These are phyloP conservation scores for Lochmaea capreae DNA, from an alignment of 2,888 invertebrate genomes.

Conservation along the genomic window DNA sequence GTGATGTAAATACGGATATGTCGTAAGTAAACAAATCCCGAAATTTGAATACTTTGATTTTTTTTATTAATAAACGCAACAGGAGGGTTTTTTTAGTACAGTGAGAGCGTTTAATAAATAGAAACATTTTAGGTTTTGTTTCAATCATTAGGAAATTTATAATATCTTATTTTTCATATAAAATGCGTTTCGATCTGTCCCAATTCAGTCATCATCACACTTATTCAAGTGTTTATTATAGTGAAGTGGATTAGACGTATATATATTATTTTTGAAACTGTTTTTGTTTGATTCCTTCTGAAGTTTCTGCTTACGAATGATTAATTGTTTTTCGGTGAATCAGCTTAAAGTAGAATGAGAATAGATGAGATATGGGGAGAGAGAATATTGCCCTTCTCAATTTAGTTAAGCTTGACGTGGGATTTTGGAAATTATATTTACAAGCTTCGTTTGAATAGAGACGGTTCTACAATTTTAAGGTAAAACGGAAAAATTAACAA, in stretches of 20 bases:
- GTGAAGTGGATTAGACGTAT: no score
- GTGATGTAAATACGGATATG: conserved; percentile 21
- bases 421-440: not conserved
- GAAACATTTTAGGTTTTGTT: no score
- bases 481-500: no score
- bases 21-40: not conserved
- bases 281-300: not conserved
- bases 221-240: no score
- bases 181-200: no score
- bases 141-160: no score
- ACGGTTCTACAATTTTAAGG: no score
- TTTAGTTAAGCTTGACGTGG: not conserved
- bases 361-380: not conserved
- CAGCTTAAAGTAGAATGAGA: not conserved
- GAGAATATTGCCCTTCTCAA: not conserved
- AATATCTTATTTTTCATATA: no score
- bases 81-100: not conserved
- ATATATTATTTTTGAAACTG: no score
- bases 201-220: no score
- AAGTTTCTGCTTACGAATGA: not conserved
- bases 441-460: no score
- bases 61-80: not conserved
- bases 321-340: not conserved
- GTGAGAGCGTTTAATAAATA: no score
- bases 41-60: not conserved